These are phyloP conservation scores for Temnopleurus reevesii DNA, from an alignment of 53 echinoderm and acorn worm species.

Conservation along the genomic window DNA sequence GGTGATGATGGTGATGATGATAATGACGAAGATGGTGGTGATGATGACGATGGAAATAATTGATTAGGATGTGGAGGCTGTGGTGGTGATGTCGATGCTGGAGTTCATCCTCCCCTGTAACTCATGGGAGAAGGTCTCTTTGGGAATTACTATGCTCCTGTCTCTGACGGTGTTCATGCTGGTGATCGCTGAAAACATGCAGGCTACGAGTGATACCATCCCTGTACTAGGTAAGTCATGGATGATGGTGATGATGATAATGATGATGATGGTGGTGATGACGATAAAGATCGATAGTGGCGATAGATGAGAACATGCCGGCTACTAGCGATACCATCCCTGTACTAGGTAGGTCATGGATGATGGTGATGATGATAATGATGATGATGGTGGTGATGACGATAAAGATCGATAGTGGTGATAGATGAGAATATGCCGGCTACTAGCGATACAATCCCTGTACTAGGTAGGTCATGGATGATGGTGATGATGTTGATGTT, in stretches of 20 bases:
- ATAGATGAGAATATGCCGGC: slow-evolving; percentile 96
- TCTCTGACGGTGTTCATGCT: slow-evolving; percentile 98
- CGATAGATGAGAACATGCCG: slow-evolving; percentile 99
- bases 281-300: too few species aligned
- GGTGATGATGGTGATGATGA: too few species aligned
- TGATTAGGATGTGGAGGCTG: too few species aligned
- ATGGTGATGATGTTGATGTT: too few species aligned
- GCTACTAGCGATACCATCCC: slow-evolving; percentile 92
- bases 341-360: slow-evolving; percentile 83
- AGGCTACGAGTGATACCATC: slow-evolving; percentile 87
- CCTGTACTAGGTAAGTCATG: slow-evolving; percentile 88
- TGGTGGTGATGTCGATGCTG: slow-evolving; percentile 90
- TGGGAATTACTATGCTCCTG: slow-evolving; percentile 94
- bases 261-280: too few species aligned
- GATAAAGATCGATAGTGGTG: too few species aligned
- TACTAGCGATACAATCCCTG: slow-evolving; percentile 80
- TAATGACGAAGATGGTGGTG: too few species aligned
- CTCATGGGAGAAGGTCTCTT: slow-evolving; percentile 97
- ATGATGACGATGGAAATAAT: too few species aligned
- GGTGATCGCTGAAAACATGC: slow-evolving; percentile 98
- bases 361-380: too few species aligned
- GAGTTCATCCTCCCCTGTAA: slow-evolving; percentile 98
- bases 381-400: too few species aligned
- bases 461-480: slow-evolving; percentile 68
- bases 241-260: too few species aligned